phyloP scores from a whole-genome alignment of 2,797 vertebrate species.

The Falco concolor region DNA sequence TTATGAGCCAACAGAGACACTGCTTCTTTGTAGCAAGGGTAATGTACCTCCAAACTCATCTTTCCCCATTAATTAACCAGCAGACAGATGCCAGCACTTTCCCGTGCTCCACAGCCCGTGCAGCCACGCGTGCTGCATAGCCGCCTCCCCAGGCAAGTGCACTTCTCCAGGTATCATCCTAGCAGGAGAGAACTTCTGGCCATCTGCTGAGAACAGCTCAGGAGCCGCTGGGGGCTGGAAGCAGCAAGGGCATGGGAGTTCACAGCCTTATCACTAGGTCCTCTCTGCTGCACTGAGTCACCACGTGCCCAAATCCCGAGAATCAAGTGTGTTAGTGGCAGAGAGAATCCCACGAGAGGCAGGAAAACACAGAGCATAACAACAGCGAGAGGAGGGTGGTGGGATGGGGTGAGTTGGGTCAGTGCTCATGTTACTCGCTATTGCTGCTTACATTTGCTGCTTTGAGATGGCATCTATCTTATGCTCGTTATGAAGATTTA shows the following conservation, averaged over 20 bases:
- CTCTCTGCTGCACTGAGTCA: conserved; percentile 24
- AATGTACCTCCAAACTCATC: conserved; percentile 37
- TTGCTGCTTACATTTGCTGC: neutral
- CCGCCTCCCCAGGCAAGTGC: neutral
- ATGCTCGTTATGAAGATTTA: neutral
- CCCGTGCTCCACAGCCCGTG: neutral
- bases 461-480: neutral
- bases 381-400: neutral
- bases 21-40: conserved; percentile 23
- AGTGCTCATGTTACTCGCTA: neutral
- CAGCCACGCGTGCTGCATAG: neutral
- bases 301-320: conserved; percentile 12
- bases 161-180: neutral
- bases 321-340: conserved; percentile 9
- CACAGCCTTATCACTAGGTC: conserved; percentile 36
- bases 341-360: neutral
- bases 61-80: conserved; percentile 27
- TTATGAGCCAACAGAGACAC: neutral
- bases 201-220: conserved; percentile 28
- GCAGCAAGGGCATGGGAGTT: conserved; percentile 33
- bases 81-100: conserved; percentile 34
- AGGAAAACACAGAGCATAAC: neutral
- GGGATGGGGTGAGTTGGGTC: conserved; percentile 6
- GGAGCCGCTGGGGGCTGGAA: conserved; percentile 38
- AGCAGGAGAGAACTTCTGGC: neutral